Evolutionary conservation across 1,140 invertebrate species (phyloP), one percentile per base, ranked within the genome.

Genomic region (Aethina tumida): DNA sequence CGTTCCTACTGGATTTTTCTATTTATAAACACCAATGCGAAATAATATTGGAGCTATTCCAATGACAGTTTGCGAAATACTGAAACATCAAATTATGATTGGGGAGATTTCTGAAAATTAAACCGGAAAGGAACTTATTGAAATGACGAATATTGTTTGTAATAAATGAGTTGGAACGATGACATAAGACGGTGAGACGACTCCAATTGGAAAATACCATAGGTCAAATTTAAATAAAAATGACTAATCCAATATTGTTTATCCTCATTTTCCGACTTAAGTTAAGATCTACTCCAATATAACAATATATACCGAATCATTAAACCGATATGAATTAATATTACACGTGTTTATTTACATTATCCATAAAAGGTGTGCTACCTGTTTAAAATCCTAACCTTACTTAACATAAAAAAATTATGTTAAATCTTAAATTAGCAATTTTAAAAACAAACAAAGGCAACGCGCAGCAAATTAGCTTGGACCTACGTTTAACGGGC

Each of bases 321-420:
- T 28, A 13, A 28, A 9, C 15, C 15, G 15, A 9, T 2, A 7
- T 28, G n/a, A n/a, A 13, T 28, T 7, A 9, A 6, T 28, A 28
- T 7, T 9, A 9, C 15, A 6, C 12, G 14, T 8, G 5, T 38
- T 39, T 47, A 42, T 47, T 48, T 48, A 41, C 34, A 41, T 32
- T 41, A 22, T 17, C 42, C 46, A 30, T 38, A 48, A 38, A 48
- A 47, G 45, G 45, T 47, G 36, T 43, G 34, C 46, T 48, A 48
- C 46, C 46, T 48, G 42, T 48, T 42, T 13, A 18, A 33, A 26
- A 35, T 18, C 10, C 18, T 38, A 38, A 38, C 35, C 35, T 27
- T 19, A 38, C 35, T 38, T 36, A 26, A 18, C 9, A 21, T 9
- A 5, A 38, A 4, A 19, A 6, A 26, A 38, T 12, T 17, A 15